Base-by-base conservation (phyloP, 2,113 vertebrate genomes). In the Xyrauchen texanus region DNA sequence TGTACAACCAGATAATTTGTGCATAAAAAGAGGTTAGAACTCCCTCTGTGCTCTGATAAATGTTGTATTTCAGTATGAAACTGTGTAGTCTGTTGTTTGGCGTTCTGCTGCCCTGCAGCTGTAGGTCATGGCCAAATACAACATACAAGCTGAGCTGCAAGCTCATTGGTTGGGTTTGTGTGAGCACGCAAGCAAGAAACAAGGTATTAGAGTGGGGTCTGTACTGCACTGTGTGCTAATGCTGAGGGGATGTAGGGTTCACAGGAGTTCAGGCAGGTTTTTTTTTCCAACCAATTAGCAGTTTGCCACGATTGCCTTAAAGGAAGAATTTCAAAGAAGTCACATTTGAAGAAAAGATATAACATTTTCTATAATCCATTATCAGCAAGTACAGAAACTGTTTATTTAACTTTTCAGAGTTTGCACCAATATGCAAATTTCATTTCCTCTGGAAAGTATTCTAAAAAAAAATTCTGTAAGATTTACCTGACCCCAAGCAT, bases 71-170 rank as follows among this genome's bases (percentile, higher is more conserved):
- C 21, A 34, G 21, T 34, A 34, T 34, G 21, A 34, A 34, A 34
- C 21, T 34, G 21, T 34, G 21, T 34, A 34, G 21, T 34, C 21
- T 34, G 45, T 34, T 65, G 13, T 72, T 76, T 8, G 10, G 73
- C 42, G 53, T 49, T 42, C 61, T 64, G 34, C 21, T 74, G 46
- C 80, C 88, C 85, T 68, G 78, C 82, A 85, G 91, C 83, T 88
- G 80, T 90, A 79, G 89, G 92, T 89, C 90, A 89, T 46, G 21
- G 21, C 21, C 21, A 34, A 34, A 34, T 34, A 34, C 21, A 34
- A 34, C 21, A 34, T 34, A 34, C 21, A 34, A 34, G 21, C 21
- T 34, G 21, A 34, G 21, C 21, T 16, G 47, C 15, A 53, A 15
- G 70, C 47, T 64, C 12, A n/a, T 5, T 16, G 68, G 21, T 15